Conservation (phyloP, 2,113 vertebrate genomes). For the Aegithalos caudatus region DNA sequence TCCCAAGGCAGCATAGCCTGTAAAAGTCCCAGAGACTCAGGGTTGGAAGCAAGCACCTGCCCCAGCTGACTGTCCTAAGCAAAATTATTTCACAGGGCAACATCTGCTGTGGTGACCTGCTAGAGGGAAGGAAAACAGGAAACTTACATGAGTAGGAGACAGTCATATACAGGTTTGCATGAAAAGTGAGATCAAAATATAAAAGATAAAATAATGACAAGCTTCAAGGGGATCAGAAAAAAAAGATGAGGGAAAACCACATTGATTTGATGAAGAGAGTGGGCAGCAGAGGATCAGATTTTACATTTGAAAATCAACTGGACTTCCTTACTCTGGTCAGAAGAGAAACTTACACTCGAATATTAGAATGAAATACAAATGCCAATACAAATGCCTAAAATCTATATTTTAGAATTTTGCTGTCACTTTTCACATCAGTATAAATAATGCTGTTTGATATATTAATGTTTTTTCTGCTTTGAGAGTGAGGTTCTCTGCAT, state of each 20-base stretch:
- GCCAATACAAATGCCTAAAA: neutral
- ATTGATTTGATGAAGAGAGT: neutral
- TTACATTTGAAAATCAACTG: neutral
- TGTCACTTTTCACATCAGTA: neutral
- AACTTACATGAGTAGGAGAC: too few species aligned
- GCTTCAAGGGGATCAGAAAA: neutral
- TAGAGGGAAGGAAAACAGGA: neutral
- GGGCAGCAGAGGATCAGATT: accelerated
- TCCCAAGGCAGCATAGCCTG: neutral
- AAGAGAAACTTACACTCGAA: neutral
- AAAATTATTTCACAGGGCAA: neutral
- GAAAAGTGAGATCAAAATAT: neutral
- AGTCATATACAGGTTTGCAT: too few species aligned
- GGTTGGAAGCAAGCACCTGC: neutral
- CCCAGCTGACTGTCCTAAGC: neutral
- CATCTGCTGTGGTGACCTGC: neutral
- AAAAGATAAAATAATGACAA: neutral
- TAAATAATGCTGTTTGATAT: neutral
- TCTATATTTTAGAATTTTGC: neutral
- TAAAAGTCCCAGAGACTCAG: neutral
- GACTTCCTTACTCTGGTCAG: neutral
- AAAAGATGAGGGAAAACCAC: neutral
- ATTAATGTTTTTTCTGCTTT: neutral
- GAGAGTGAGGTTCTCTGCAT: neutral
- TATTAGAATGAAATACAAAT: neutral